phyloP scores from a whole-genome alignment of 2,797 vertebrate genomes.

The Hozukius guyotensis region DNA sequence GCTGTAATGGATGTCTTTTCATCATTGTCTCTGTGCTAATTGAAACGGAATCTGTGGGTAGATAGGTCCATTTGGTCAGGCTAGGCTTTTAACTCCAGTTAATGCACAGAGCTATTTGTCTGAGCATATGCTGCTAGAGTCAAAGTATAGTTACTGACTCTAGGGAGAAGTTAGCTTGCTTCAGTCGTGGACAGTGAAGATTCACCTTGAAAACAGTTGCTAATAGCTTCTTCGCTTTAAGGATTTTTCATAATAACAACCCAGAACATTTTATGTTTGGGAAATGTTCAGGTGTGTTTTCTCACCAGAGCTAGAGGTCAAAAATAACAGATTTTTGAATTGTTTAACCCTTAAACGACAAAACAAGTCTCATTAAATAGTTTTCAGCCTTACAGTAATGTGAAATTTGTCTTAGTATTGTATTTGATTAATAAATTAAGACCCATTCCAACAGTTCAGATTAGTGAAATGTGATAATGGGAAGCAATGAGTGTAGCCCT shows the following conservation, averaged over 20 bases:
- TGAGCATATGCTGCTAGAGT: background rate
- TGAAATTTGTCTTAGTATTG: background rate
- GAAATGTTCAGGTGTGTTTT: background rate
- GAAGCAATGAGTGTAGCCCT: constrained; percentile 16
- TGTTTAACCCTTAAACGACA: background rate
- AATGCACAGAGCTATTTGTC: constrained; percentile 43
- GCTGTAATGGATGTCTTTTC: constrained; percentile 54
- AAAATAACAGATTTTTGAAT: background rate
- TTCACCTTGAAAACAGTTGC: constrained; percentile 2
- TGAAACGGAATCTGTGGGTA: constrained; percentile 49
- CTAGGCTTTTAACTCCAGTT: constrained; percentile 53
- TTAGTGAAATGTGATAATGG: constrained; percentile 40
- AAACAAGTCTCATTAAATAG: background rate
- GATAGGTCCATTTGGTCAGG: constrained; percentile 56
- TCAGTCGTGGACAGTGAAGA: background rate
- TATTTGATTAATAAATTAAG: constrained; percentile 13
- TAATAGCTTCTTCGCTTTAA: background rate
- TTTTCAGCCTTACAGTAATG: background rate
- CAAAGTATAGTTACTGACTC: constrained; percentile 12
- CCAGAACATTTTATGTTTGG: background rate
- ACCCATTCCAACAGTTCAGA: background rate
- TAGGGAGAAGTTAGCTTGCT: constrained; percentile 1
- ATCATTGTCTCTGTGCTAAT: constrained; percentile 46
- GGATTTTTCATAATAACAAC: background rate
- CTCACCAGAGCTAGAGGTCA: background rate